Conservation (phyloP, 1,140 invertebrate genomes). For the Nomia melanderi region DNA sequence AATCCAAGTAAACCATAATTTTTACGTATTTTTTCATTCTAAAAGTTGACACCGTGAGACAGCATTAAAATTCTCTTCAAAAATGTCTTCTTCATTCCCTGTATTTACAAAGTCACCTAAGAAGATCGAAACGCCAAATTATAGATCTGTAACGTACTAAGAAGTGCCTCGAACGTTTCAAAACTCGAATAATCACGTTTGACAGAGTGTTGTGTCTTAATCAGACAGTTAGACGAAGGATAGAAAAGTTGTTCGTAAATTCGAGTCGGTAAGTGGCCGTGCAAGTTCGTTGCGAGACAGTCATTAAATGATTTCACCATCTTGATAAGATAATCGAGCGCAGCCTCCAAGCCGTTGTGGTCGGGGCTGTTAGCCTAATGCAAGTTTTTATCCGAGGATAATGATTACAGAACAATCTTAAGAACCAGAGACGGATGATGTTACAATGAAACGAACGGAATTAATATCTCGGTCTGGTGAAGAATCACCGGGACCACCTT, state of each 20-base stretch:
- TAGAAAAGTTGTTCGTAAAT: slow-evolving; percentile 17
- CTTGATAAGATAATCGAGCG: slow-evolving; percentile 36
- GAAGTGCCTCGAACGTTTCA: not conserved
- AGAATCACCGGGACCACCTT: not conserved
- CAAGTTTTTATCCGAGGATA: slow-evolving; percentile 14
- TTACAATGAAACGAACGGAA: not conserved
- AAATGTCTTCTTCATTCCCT: no score
- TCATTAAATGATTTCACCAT: slow-evolving; percentile 43
- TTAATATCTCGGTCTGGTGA: not conserved
- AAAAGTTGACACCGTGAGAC: no score
- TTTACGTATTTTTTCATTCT: no score
- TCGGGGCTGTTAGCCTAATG: not conserved
- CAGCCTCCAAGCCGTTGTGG: not conserved
- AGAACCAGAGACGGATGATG: not conserved
- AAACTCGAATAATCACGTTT: not conserved
- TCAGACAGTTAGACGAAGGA: slow-evolving; percentile 1
- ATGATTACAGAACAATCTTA: not conserved
- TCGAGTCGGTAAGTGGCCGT: not conserved
- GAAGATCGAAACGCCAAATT: no score
- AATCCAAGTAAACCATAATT: no score
- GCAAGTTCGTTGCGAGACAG: slow-evolving; percentile 15
- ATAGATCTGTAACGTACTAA: no score
- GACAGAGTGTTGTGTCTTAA: not conserved
- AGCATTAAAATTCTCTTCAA: no score
- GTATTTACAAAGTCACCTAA: no score